Percentiles rank a stretch among this genome's conserved stretches.
These are phyloP conservation scores for Halichondria panicea DNA, from an alignment of 37 sponge, comb jelly and placozoan species.

Conservation along the genomic window DNA sequence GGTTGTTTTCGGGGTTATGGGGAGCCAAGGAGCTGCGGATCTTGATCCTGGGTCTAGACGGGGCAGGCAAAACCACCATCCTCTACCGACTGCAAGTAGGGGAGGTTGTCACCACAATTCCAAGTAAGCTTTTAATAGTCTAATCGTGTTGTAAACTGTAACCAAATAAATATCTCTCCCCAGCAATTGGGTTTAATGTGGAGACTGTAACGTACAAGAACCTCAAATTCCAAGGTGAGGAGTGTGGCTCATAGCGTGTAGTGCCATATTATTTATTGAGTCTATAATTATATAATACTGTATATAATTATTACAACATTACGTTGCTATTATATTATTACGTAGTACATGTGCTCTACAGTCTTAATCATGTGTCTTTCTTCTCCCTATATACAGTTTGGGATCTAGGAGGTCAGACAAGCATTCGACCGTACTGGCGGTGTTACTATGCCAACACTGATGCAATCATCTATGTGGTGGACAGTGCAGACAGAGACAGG, in stretches of 20 bases:
- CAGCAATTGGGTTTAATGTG: constrained; percentile 99
- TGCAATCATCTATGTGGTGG: constrained; percentile 98
- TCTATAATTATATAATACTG: not conserved
- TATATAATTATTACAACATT: not conserved
- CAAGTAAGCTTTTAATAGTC: constrained; percentile 77
- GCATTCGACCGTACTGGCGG: constrained; percentile 99
- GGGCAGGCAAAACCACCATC: constrained; percentile 99
- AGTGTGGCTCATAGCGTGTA: not conserved
- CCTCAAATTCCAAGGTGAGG: constrained; percentile 94
- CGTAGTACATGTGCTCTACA: not conserved
- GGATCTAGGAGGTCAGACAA: constrained; percentile 98
- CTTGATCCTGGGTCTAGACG: constrained; percentile 95
- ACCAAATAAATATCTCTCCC: not conserved
- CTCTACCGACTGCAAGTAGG: constrained; percentile 98
- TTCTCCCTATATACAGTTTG: constrained; percentile 65
- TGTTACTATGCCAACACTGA: constrained; percentile 99
- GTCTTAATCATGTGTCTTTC: not conserved
- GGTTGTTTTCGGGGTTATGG: constrained; percentile 86
- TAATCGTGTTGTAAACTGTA: not conserved
- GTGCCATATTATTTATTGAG: not conserved
- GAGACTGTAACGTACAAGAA: constrained; percentile 98
- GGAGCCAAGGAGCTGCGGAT: constrained; percentile 91
- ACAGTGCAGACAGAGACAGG: constrained; percentile 94
- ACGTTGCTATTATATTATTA: too few species aligned
- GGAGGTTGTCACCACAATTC: constrained; percentile 98